These are phyloP conservation scores for Unio pictorum DNA, from an alignment of 2,888 invertebrate species.

Conservation along the genomic window DNA sequence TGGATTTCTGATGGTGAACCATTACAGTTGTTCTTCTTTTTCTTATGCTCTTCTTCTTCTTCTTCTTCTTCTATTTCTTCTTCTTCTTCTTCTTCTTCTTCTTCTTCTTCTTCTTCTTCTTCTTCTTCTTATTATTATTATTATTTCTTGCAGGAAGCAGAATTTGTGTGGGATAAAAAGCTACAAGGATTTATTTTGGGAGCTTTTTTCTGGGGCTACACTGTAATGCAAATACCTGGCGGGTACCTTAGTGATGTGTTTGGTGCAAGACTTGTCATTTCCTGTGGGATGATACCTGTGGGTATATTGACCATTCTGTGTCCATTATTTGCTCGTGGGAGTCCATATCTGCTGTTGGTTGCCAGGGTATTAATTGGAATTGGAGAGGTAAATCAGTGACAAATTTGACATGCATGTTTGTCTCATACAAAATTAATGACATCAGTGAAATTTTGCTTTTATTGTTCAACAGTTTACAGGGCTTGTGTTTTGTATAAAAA, in stretches of 20 bases:
- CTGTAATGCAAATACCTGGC: slow-evolving; percentile 55
- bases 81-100: background rate
- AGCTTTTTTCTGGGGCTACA: slow-evolving; percentile 62
- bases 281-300: slow-evolving; percentile 51
- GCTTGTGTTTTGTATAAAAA: too few relatives aligned
- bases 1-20: background rate
- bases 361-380: slow-evolving; percentile 49
- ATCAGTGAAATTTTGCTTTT: too few relatives aligned
- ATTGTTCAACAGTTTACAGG: background rate
- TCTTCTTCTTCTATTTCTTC: background rate
- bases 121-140: background rate
- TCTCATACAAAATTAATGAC: too few relatives aligned
- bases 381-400: slow-evolving; percentile 42
- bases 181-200: slow-evolving; percentile 55
- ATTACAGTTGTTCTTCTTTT: background rate
- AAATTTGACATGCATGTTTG: background rate
- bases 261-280: slow-evolving; percentile 44
- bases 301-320: slow-evolving; percentile 45
- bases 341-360: slow-evolving; percentile 48
- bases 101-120: background rate
- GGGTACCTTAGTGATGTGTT: slow-evolving; percentile 51
- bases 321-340: slow-evolving; percentile 44
- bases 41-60: background rate
- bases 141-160: slow-evolving; percentile 29
- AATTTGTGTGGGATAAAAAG: slow-evolving; percentile 51